Conservation (phyloP, 2,888 invertebrate genomes). For the Glaucopsyche alexis region DNA sequence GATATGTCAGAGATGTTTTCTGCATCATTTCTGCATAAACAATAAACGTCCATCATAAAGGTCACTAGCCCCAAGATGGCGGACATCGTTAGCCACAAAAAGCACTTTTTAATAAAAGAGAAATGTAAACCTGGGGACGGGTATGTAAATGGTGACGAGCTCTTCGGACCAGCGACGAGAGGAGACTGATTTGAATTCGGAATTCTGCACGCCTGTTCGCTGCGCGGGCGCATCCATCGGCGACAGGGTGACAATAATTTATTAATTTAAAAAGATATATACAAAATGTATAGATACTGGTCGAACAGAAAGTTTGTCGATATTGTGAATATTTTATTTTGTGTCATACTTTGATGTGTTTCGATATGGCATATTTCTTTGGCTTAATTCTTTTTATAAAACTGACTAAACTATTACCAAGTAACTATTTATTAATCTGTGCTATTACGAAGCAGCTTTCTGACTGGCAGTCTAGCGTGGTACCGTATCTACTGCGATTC, state of each 20-base stretch:
- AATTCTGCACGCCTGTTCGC: conserved; percentile 49
- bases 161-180: conserved; percentile 56
- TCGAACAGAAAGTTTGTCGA: no score
- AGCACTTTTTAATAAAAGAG: conserved; percentile 55
- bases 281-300: no score
- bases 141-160: conserved; percentile 69
- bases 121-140: conserved; percentile 60
- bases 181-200: conserved; percentile 76
- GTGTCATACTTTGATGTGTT: no score
- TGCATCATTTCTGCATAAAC: conserved; percentile 25
- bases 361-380: no score
- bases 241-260: conserved; percentile 53
- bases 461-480: no score
- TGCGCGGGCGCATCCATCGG: conserved; percentile 70
- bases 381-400: no score
- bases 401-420: no score
- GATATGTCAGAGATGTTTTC: neutral
- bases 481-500: no score
- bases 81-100: conserved; percentile 66
- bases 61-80: conserved; percentile 35
- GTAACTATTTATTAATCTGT: no score
- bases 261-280: conserved; percentile 20
- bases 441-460: no score
- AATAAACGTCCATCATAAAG: conserved; percentile 27
- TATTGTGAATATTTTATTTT: no score